Evolutionary conservation across 2,113 vertebrate genomes (phyloP).

Genomic region (Calypte anna): DNA sequence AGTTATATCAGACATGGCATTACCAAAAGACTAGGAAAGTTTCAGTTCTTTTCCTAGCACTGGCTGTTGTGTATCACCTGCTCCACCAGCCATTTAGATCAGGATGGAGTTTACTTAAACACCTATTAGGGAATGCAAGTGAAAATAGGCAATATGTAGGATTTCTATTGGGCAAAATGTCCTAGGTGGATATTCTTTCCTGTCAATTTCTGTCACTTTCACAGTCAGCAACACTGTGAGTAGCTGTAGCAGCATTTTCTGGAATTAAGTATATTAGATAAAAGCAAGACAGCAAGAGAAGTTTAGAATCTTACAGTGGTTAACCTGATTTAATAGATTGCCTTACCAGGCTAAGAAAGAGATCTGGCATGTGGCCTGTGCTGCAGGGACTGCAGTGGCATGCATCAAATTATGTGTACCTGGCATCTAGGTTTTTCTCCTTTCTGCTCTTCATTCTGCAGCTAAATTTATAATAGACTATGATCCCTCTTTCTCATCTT

Average conservation of each 20-base stretch:
- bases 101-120: not conserved
- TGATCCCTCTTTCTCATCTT: not conserved
- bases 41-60: not conserved
- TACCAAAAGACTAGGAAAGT: not conserved
- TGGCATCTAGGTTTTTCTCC: not conserved
- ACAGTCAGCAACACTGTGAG: conserved; percentile 37
- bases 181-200: not conserved
- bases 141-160: not conserved
- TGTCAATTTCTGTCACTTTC: conserved; percentile 11
- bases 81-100: not conserved
- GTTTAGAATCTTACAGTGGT: conserved; percentile 42
- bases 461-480: not conserved
- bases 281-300: conserved; percentile 55
- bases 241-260: conserved; percentile 67
- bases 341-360: conserved; percentile 33
- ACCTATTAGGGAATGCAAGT: not conserved
- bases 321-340: conserved; percentile 46
- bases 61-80: not conserved
- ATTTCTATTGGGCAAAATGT: not conserved
- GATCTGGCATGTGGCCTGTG: conserved; percentile 27
- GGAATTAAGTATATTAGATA: conserved; percentile 42
- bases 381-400: conserved; percentile 43
- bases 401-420: not conserved
- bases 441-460: not conserved
- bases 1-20: not conserved